phyloP scores from a whole-genome alignment of 2,797 vertebrate species.

The Pipistrellus nathusii region DNA sequence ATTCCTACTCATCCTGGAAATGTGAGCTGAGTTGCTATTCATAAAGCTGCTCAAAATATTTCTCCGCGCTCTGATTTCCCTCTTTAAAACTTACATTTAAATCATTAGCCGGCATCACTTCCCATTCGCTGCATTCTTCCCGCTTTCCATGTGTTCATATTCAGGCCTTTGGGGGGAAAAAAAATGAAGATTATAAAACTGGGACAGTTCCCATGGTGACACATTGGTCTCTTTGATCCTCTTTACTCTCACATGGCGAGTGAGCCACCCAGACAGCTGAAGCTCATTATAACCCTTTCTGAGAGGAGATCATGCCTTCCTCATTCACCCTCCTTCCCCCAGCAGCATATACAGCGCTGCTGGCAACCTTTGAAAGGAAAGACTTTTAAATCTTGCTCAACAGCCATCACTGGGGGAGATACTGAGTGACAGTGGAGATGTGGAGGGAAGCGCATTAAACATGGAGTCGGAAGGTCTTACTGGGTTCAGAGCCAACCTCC shows the following conservation, averaged over 20 bases:
- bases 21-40: conserved; percentile 36
- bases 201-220: conserved; percentile 79
- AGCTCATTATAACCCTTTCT: conserved; percentile 75
- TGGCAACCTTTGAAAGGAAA: conserved; percentile 71
- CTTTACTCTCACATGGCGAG: conserved; percentile 61
- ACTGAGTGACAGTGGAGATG: neutral
- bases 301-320: conserved; percentile 62
- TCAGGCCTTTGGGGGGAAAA: conserved; percentile 76
- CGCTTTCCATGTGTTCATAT: conserved; percentile 76
- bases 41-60: conserved; percentile 56
- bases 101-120: conserved; percentile 58
- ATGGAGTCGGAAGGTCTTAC: neutral
- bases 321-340: conserved; percentile 53
- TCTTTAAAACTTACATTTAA: conserved; percentile 68
- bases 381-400: conserved; percentile 43
- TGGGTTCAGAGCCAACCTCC: neutral
- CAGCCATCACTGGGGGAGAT: neutral
- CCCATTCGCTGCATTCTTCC: conserved; percentile 56
- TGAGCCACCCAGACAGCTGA: conserved; percentile 79
- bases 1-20: conserved; percentile 41
- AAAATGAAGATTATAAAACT: conserved; percentile 75
- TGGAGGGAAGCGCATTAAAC: neutral
- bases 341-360: conserved; percentile 15
- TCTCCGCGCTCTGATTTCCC: conserved; percentile 31
- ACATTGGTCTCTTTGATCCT: conserved; percentile 75